Evolutionary conservation across 2,797 vertebrate genomes (phyloP).

Genomic region (Cacajao melanocephalus): DNA sequence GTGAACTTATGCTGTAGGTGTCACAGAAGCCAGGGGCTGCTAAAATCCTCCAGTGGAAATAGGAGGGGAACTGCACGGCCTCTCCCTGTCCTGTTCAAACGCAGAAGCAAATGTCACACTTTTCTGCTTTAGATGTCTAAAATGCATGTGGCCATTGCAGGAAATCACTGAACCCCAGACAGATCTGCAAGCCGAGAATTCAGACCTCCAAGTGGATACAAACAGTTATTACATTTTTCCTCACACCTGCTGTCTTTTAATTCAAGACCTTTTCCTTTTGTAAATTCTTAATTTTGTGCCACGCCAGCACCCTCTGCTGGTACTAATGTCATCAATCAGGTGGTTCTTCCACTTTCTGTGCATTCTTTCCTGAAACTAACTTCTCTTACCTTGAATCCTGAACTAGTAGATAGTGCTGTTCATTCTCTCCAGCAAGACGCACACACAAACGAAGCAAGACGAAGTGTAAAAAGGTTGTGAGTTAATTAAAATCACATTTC

Average conservation of each 20-base stretch:
- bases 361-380: neutral
- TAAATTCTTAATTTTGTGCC: slow-evolving; percentile 52
- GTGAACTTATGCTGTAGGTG: neutral
- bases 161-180: neutral
- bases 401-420: neutral
- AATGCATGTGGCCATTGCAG: neutral
- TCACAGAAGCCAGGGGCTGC: neutral
- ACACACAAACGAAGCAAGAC: neutral
- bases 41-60: neutral
- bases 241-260: neutral
- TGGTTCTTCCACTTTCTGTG: neutral
- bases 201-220: neutral
- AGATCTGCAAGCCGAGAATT: neutral
- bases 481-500: neutral
- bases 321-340: neutral
- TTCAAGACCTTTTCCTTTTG: neutral
- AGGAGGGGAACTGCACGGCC: accelerated
- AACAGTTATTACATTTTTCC: neutral
- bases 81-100: neutral
- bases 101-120: neutral
- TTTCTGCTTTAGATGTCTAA: neutral
- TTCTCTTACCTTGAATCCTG: neutral
- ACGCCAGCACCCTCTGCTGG: slow-evolving; percentile 82
- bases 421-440: neutral
- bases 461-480: neutral